A percentile compares a stretch with the other conserved stretches of the same genome.
These are phyloP conservation scores for Riparia riparia DNA, from an alignment of 2,113 vertebrate genomes.

Conservation along the genomic window DNA sequence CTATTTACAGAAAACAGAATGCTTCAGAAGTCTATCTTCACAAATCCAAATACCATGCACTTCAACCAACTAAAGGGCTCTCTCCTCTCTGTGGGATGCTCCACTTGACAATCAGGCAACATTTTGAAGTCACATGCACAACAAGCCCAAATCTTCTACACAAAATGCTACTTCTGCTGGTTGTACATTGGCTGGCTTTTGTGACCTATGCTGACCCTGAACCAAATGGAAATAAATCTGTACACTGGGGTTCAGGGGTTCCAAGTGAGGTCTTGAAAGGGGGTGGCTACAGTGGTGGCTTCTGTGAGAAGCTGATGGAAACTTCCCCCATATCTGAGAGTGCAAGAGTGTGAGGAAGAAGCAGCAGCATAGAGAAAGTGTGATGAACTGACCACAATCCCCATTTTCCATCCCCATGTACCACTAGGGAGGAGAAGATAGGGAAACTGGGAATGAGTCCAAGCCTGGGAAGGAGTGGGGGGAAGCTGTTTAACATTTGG, in stretches of 20 bases:
- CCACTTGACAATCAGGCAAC: background rate
- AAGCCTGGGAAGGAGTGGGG: background rate
- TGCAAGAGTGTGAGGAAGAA: background rate
- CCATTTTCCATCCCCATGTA: background rate
- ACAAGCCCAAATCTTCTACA: background rate
- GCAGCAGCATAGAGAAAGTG: background rate
- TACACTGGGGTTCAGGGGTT: background rate
- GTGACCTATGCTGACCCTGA: background rate
- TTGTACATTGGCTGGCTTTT: background rate
- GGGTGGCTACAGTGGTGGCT: background rate
- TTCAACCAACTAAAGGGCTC: background rate
- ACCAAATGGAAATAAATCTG: background rate
- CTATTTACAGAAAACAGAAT: background rate
- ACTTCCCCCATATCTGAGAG: background rate
- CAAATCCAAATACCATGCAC: background rate
- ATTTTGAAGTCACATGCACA: background rate
- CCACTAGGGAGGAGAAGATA: rapidly evolving
- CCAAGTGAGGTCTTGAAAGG: background rate
- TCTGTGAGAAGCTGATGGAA: background rate
- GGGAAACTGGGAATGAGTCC: background rate
- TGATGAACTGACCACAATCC: background rate
- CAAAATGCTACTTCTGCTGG: background rate
- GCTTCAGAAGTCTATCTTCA: background rate
- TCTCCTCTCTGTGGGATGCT: background rate
- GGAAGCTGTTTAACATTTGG: background rate